Base-by-base conservation (phyloP, 2,888 invertebrate species). In the Leistus spinibarbis region DNA sequence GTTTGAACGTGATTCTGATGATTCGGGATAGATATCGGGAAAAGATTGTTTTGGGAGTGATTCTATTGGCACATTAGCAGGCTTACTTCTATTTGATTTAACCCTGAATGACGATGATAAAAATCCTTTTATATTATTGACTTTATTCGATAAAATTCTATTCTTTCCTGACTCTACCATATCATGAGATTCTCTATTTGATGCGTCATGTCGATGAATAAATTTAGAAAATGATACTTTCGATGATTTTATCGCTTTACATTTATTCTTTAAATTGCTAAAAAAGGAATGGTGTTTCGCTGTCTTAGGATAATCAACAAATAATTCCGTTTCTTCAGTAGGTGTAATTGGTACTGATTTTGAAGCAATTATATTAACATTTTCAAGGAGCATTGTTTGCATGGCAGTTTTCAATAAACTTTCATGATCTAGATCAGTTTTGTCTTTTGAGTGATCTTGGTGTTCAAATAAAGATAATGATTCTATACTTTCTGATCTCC, bases 121-220 rank as follows among this genome's bases (percentile, higher is more conserved):
- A 0, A 87, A 86, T 77, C 87, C 80, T 69, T 83, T 80, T 71
- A 83, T 81, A 66, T 84, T 82, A 72, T 84, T 88, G 0, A 89
- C 87, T 83, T 86, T 88, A 78, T 90, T 89, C 77, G 89, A 86
- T 9, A 89, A 84, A 75, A 89, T 89, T 57, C 88, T 89, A 80
- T 88, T 87, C 85, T 89, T 87, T 20, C 89, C 90, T 19, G 88
- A 88, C 69, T 87, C 87, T 62, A 89, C 80, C 64, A 89, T 85
- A 81, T 80, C 81, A 76, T 83, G 65, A 54, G 72, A 64, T 63
- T 57, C 56, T 81, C 5, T 83, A 78, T 24, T 81, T 87, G 81
- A 76, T 82, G 84, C 54, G 87, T 80, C 65, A 88, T 81, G 79
- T 88, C 87, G 19, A 84, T 85, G 76, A 86, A 87, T 9, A 9